phyloP scores from a whole-genome alignment of 2,888 invertebrate genomes.

The Crepidodera aurea region DNA sequence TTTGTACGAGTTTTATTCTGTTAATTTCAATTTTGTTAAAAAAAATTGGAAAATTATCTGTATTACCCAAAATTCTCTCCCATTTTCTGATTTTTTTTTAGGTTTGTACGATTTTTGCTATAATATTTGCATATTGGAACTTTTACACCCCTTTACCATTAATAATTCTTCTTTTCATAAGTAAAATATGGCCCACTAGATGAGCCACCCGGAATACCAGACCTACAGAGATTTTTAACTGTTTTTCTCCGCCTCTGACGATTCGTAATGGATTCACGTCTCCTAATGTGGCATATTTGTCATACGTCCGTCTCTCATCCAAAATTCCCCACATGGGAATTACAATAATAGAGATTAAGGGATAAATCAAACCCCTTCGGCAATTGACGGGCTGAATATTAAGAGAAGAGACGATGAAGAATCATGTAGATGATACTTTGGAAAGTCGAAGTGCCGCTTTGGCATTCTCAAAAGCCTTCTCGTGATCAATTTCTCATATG shows the following conservation, averaged over 20 bases:
- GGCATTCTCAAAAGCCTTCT: constrained; percentile 30
- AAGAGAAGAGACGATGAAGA: constrained; percentile 32
- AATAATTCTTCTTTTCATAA: no score
- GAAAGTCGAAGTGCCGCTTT: constrained; percentile 21
- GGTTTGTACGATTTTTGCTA: no score
- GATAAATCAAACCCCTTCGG: constrained; percentile 49
- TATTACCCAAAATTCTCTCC: no score
- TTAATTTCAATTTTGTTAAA: no score
- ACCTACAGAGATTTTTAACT: no score
- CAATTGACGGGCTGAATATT: constrained; percentile 39
- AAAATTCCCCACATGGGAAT: constrained; percentile 47
- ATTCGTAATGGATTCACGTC: constrained; percentile 22
- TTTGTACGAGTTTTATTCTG: no score
- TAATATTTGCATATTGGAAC: no score
- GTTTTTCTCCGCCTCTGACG: constrained; percentile 16
- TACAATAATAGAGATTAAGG: constrained; percentile 50
- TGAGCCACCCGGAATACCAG: no score
- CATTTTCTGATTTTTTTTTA: no score
- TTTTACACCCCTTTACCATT: no score
- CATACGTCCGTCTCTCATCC: constrained; percentile 38
- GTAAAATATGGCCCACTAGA: no score
- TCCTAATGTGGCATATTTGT: constrained; percentile 33
- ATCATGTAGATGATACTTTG: constrained; percentile 26
- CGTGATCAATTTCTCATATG: constrained; percentile 37
- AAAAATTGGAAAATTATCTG: no score